These are phyloP conservation scores for Calidris pugnax DNA, from an alignment of 2,113 vertebrate species.

Conservation along the genomic window DNA sequence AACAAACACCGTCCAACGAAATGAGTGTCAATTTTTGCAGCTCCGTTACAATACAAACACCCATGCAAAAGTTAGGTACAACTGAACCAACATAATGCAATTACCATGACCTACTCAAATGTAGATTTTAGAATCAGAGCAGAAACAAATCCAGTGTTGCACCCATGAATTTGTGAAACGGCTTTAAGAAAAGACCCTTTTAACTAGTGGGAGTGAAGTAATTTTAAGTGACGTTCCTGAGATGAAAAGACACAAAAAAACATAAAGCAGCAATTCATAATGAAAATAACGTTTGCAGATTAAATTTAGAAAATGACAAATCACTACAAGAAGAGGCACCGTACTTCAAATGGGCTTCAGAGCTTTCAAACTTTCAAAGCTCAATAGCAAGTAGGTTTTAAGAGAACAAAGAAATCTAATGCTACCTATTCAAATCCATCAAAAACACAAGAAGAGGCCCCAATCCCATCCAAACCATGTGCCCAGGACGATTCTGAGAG, in stretches of 20 bases:
- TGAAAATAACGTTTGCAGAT: not conserved
- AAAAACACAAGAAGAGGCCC: not conserved
- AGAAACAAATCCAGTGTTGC: not conserved
- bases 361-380: slow-evolving; percentile 30
- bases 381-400: not conserved
- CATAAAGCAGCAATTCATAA: not conserved
- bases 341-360: not conserved
- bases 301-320: not conserved
- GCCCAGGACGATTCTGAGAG: not conserved
- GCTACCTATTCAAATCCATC: not conserved
- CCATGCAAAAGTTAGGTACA: not conserved
- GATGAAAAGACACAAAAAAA: not conserved
- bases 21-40: not conserved
- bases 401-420: slow-evolving; percentile 31
- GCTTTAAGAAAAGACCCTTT: not conserved
- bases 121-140: not conserved
- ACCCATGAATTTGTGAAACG: not conserved
- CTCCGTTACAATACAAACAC: not conserved
- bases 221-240: slow-evolving; percentile 16
- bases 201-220: not conserved
- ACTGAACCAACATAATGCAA: not conserved
- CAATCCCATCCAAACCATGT: not conserved
- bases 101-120: not conserved
- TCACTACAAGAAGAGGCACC: not conserved
- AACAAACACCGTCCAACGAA: slow-evolving; percentile 6